Base-by-base conservation (phyloP, 2,888 invertebrate species). In the Andrena haemorrhoa region DNA sequence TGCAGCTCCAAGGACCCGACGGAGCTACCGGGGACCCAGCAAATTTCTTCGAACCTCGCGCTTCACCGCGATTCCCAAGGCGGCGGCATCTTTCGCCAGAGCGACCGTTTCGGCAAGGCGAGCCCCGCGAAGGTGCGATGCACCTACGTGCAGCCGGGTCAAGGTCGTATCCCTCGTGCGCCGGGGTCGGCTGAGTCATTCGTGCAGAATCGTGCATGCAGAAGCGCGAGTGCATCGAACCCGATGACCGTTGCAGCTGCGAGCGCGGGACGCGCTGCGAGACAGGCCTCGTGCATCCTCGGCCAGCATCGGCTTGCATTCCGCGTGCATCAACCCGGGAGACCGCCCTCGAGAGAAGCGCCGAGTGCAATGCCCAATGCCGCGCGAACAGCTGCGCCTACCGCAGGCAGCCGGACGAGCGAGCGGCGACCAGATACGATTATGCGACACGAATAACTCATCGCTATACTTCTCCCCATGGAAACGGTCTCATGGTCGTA, bases 171-270 rank as follows among this genome's bases (percentile, higher is more conserved):
- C 87, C 87, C 88, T 90, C 90, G 89, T 86, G 90, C 90, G 87
- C 87, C 86, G 88, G 72, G 87, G 87, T 89, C 85, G 90, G 90
- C 90, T 92, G 91, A 93, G 92, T 93, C 93, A 92, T 92, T 92
- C 89, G 91, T 90, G 90, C 88, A 90, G 89, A 90, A 89, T 90
- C 87, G 89, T 87, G 89, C 86, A 88, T 88, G 89, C 86, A 88
- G 89, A 82, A 87, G 80, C 78, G 84, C 80, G 88, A 91, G 93
- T 93, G 92, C 93, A 93, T 93, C 93, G 93, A 93, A 93, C 93
- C 85, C 92, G 89, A 91, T 92, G 92, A 92, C 93, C 93, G 92
- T 92, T 92, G 93, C 93, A 91, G 91, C 91, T 91, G 91, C 91
- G 81, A 86, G 68, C 79, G 68, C 72, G 80, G 77, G 72, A 75